Evolutionary conservation across 2,797 vertebrate species (phyloP), one percentile per base, ranked within the genome.

Genomic region (Ctenochaetus hawaiiensis): DNA sequence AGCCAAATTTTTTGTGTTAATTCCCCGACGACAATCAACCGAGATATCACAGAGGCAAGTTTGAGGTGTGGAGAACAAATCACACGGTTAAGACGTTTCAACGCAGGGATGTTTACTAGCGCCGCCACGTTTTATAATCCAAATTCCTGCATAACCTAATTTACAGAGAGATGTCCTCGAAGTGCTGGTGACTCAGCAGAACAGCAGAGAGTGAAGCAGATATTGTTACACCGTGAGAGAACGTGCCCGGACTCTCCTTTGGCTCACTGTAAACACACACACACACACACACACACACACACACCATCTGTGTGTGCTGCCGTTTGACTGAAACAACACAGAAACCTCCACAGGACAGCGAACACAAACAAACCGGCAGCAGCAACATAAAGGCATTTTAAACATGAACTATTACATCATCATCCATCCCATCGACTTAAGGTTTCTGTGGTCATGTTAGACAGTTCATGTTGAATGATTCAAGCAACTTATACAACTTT

Each of bases 101-200:
- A 12, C 5, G 47, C 20, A 20, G 22, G 56, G 5, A 52, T 30
- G 22, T 39, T 41, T 6, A 56, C 45, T 43, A 13, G 1, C 18
- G 48, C 77, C 39, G 67, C 47, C 75, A 47, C 48, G 72, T 80
- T 84, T 75, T 72, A 14, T 67, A 74, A 84, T 81, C 54, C 52
- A 84, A 85, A 59, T 77, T 78, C 53, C 75, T 44, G 37, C 52
- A 64, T 80, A 88, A 91, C 80, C 81, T 71, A 86, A 62, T 90
- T 91, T 81, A 52, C 67, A 68, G 72, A 1, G 67, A 17, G 68
- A 39, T 71, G 86, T 87, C 86, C 78, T 64, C 75, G 77, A 86
- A 84, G 7, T 53, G 85, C 52, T 47, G 84, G 86, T 93, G 92
- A 93, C 84, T 93, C 92, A 92, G 91, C 93, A 91, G 73, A 91